Conservation (phyloP, 2,113 vertebrate species). For the Tiliqua scincoides region DNA sequence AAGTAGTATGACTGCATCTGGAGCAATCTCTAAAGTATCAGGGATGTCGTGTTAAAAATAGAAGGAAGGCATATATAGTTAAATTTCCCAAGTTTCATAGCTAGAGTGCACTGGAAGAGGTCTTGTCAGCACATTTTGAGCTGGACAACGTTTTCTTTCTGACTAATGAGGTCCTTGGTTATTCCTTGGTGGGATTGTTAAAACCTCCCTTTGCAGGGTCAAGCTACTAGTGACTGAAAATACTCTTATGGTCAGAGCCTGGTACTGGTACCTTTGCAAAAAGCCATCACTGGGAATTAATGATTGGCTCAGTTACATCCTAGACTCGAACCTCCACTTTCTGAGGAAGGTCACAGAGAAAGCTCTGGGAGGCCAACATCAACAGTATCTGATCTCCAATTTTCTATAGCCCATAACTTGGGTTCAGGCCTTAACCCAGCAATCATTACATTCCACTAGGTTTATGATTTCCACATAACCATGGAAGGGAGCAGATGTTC, state of each 20-base stretch:
- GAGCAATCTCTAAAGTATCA: no score
- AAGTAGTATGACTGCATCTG: no score
- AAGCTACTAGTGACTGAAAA: not conserved
- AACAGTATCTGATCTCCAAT: conserved; percentile 8
- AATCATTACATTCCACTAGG: no score
- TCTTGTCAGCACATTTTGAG: rapidly evolving
- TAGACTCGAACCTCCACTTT: conserved; percentile 13
- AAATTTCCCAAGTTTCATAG: rapidly evolving
- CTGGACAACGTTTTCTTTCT: not conserved
- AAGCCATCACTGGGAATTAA: conserved; percentile 3
- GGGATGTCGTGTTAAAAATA: no score
- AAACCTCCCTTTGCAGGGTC: not conserved
- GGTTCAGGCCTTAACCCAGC: no score
- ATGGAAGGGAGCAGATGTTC: no score
- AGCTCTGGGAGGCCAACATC: not conserved
- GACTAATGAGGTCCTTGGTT: no score
- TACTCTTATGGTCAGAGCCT: not conserved
- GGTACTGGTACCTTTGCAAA: not conserved
- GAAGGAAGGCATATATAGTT: not conserved
- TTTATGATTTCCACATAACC: no score
- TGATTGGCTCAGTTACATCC: conserved; percentile 1
- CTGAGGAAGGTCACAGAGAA: conserved; percentile 12
- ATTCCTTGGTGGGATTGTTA: not conserved
- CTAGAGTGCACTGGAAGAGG: rapidly evolving
- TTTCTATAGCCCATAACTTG: not conserved